phyloP scores from a whole-genome alignment of 92 coral and sea anemone species.

The Porites lobata region DNA sequence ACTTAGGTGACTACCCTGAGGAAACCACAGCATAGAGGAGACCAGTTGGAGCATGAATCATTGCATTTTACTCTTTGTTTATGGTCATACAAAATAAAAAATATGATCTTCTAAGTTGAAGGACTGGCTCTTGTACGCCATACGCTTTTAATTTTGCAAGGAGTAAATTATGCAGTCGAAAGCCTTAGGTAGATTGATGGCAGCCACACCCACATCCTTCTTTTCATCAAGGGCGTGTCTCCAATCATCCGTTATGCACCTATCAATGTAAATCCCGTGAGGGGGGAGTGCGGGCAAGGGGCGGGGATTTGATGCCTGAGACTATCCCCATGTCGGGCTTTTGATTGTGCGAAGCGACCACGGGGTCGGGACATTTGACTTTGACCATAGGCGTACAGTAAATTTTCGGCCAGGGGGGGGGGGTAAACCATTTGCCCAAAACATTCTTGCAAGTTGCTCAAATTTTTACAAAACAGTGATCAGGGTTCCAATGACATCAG shows the following conservation, averaged over 20 bases:
- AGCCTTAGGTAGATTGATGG: neutral
- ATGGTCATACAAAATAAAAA: neutral
- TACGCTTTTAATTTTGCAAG: neutral
- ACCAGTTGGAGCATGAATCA: neutral
- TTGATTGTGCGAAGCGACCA: too few species aligned
- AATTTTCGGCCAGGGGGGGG: too few species aligned
- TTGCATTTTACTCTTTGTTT: constrained; percentile 24
- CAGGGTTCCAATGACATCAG: too few species aligned
- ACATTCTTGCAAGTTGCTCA: too few species aligned
- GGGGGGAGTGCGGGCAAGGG: too few species aligned
- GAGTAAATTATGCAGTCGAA: neutral
- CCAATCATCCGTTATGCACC: constrained; percentile 11
- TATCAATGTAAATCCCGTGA: too few species aligned
- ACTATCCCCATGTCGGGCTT: too few species aligned
- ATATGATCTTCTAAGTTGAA: neutral
- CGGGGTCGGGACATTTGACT: too few species aligned
- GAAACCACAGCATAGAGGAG: constrained; percentile 21
- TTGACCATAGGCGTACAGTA: too few species aligned
- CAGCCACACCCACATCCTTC: constrained; percentile 54
- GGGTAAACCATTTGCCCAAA: too few species aligned
- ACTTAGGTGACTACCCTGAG: constrained; percentile 30
- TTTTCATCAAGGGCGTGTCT: constrained; percentile 43
- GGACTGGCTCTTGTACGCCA: neutral
- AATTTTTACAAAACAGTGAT: too few species aligned
- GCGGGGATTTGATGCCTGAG: too few species aligned